Conservation (phyloP, 2,888 invertebrate genomes). For the Polia nebulosa region DNA sequence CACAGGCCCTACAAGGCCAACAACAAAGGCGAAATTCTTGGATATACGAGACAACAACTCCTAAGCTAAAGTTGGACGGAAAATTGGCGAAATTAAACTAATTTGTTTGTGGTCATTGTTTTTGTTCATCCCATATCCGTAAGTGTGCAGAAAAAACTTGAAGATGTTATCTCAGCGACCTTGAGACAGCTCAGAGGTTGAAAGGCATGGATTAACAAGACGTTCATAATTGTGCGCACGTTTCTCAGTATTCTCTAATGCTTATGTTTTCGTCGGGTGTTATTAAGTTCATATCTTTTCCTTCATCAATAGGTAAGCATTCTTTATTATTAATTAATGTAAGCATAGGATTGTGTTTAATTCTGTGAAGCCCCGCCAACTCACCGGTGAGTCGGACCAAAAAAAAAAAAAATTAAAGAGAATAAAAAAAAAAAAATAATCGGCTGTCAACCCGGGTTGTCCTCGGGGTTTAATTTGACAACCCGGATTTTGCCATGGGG, state of each 20-base stretch:
- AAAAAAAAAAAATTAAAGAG: too few relatives aligned
- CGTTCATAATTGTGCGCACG: conserved; percentile 66
- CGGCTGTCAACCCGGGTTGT: too few relatives aligned
- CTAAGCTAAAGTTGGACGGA: conserved; percentile 86
- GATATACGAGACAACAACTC: conserved; percentile 80
- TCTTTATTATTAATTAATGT: conserved; percentile 14
- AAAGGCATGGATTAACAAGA: conserved; percentile 68
- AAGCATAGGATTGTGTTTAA: conserved; percentile 32
- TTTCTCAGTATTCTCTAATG: conserved; percentile 60
- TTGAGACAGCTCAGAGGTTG: conserved; percentile 74
- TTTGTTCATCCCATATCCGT: conserved; percentile 79
- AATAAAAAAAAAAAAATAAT: too few relatives aligned
- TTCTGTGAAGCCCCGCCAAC: too few relatives aligned
- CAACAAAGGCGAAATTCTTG: conserved; percentile 75
- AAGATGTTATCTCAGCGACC: conserved; percentile 80
- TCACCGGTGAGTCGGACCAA: too few relatives aligned
- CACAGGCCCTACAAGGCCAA: conserved; percentile 70
- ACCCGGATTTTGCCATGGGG: too few relatives aligned
- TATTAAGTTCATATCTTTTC: conserved; percentile 37
- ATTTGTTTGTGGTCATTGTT: conserved; percentile 79
- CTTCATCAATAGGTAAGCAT: conserved; percentile 19
- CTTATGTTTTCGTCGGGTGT: conserved; percentile 42
- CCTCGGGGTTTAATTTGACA: too few relatives aligned
- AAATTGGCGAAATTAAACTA: conserved; percentile 89
- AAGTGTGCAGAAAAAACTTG: conserved; percentile 71